Conservation (phyloP, 2,113 vertebrate species). For the Aspiorhynchus laticeps region DNA sequence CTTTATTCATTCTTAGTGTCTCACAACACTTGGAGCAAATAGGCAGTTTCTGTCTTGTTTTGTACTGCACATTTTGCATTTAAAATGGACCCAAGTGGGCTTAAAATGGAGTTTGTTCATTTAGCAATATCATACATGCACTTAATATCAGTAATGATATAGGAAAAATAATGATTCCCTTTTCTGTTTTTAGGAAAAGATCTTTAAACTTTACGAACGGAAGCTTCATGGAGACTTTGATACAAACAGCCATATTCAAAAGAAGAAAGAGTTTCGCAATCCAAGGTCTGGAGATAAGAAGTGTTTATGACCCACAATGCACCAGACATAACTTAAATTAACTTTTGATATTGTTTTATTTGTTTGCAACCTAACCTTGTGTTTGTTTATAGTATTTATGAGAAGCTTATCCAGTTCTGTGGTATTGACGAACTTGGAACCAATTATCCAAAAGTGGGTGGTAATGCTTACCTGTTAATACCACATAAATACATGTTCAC, state of each 20-base stretch:
- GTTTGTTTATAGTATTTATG: constrained; percentile 87
- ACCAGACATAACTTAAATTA: not conserved
- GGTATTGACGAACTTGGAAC: constrained; percentile 96
- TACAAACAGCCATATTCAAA: constrained; percentile 96
- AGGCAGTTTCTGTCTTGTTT: not conserved
- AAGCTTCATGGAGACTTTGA: constrained; percentile 94
- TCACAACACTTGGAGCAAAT: constrained; percentile 6
- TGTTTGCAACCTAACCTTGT: constrained; percentile 27
- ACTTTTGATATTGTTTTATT: not conserved
- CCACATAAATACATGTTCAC: not conserved
- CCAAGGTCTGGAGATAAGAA: constrained; percentile 81
- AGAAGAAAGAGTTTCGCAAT: constrained; percentile 97
- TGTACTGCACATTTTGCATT: constrained; percentile 12
- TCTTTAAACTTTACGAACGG: constrained; percentile 91
- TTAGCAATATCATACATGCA: not conserved
- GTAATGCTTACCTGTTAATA: not conserved
- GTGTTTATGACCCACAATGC: not conserved
- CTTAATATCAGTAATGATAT: not conserved
- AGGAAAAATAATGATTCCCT: not conserved
- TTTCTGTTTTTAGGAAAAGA: constrained; percentile 85
- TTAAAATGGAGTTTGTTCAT: not conserved
- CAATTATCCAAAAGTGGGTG: constrained; percentile 92
- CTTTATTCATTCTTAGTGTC: constrained; percentile 53
- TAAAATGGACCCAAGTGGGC: not conserved
- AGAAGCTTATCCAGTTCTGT: constrained; percentile 98